Base-by-base conservation (phyloP, 2,888 invertebrate species). In the Digitonthophagus gazella region DNA sequence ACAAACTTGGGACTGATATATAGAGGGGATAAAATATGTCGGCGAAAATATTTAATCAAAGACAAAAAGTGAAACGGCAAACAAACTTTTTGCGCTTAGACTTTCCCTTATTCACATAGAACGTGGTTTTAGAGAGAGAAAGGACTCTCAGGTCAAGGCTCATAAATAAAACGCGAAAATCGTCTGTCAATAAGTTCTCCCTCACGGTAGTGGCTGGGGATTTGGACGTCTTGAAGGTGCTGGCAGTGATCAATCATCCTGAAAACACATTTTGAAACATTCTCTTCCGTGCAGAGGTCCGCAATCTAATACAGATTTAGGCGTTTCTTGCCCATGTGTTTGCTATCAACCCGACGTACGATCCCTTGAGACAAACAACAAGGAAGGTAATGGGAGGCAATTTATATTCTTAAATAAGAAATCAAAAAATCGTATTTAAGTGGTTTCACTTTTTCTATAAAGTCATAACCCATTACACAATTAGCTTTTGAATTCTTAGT, bases 171-270 rank as follows among this genome's bases (percentile, higher is more conserved):
- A 68, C 22, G 57, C 54, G 64, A 65, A 58, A 65, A 68, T 64
- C 57, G 58, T 28, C 68, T 68, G 68, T 65, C 68, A 65, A 65
- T 68, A 68, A 65, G 57, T 68, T 65, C 64, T 18, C 65, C 56
- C 57, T 64, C 58, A 65, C 68, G 44, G 56, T 11, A 44, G 2
- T 44, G 28, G 28, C 28, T 58, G 22, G 58, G 65, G 65, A 68
- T 68, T 68, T 68, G 44, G 57, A 44, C 64, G 68, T 68, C 68
- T 65, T 57, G 64, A 68, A 68, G 64, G 28, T 64, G 68, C 44
- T 68, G 64, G 68, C 58, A 68, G 68, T 65, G 64, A 68, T 68
- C 68, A 68, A 68, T 68, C 68, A 68, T 68, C 58, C 64, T 54
- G 58, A 58, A 68, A 64, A 68, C 64, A 58, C 64, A 68, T 68